Evolutionary conservation across 37 sponge, comb jelly and placozoan species (phyloP), one percentile per base, ranked within the genome.

Genomic region (Beroe ovata): DNA sequence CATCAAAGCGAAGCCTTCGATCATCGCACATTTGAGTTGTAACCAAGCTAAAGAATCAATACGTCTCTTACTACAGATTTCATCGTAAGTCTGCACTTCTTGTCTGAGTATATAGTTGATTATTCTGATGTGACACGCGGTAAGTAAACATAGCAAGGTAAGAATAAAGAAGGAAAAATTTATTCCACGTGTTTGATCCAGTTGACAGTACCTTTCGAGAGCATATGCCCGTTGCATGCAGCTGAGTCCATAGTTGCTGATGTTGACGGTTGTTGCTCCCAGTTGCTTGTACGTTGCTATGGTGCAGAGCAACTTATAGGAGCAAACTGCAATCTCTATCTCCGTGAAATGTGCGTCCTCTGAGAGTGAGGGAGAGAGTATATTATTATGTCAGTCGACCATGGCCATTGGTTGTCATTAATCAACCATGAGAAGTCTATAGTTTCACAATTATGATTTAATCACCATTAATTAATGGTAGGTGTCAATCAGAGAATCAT

Each of bases 61-160:
- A 8, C 84, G 84, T 40, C 84, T 38, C 54, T 77, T 77, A 19
- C 54, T 42, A 29, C 84, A 77, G 22, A 77, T 42, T 26, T 77
- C 84, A 42, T 77, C 84, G 54, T 77, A 77, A 3, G 54, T 36
- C 8, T 14, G 16, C 1, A 77, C 54, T 22, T 77, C 84, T 42
- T 77, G 42, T 25, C 84, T 77, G 47, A 25, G 4, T 4, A 62
- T 4, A 62, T 4, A 62, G 11, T 16, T 47, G 11, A 47, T 47
- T 47, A n/a, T n/a, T n/a, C n/a, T n/a, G n/a, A n/a, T n/a, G n/a
- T n/a, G n/a, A n/a, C n/a, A n/a, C n/a, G n/a, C n/a, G n/a, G n/a
- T n/a, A n/a, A n/a, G n/a, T n/a, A n/a, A n/a, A n/a, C n/a, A n/a
- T n/a, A n/a, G n/a, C n/a, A n/a, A n/a, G n/a, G n/a, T n/a, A n/a